Base-by-base conservation (phyloP, 2,888 invertebrate genomes). In the Pherbina coryleti region DNA sequence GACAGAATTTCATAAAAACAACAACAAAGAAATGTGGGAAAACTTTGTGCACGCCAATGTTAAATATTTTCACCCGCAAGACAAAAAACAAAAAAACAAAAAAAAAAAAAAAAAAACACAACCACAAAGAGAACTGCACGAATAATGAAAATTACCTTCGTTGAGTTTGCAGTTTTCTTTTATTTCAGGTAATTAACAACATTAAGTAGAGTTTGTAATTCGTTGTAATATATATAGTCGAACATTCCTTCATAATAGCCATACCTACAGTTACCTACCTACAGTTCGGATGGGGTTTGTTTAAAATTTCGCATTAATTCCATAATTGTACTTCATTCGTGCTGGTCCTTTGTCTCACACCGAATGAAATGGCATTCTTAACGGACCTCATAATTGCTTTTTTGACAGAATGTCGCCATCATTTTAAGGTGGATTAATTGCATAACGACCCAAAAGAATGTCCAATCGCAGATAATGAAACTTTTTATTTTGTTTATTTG, bases 341-440 rank as follows among this genome's bases (percentile, higher is more conserved):
- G 44, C 14, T 3, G 44, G 44, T 44, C 7, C 0, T 44, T 44
- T 14, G 14, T 44, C 66, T 34, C 22, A 34, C 44, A 34, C 19
- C 67, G 9, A 34, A 34, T 14, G 5, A 31, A 66, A 34, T 34
- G 22, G 19, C 37, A 34, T 22, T 19, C 67, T 37, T 67, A 69
- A 69, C 51, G 69, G 51, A 28, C 25, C 49, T 69, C 28, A 51
- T 69, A 69, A 69, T 69, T 69, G 69, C 69, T 28, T 69, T 69
- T 69, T 69, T 37, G 69, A 51, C 69, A 51, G 17, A 25, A 69
- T 51, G 51, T 51, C 69, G 69, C 69, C 22, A 22, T n/a, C n/a
- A 51, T 28, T 51, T 28, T 14, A 69, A 69, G 14, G 51, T 69
- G 49, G 51, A 69, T 69, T 51, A 51, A 69, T 69, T 69, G 28